Percentiles rank a stretch among this genome's conserved stretches.
These are phyloP conservation scores for Brachionus manjavacas DNA, from an alignment of 1,140 invertebrate genomes.

Conservation along the genomic window DNA sequence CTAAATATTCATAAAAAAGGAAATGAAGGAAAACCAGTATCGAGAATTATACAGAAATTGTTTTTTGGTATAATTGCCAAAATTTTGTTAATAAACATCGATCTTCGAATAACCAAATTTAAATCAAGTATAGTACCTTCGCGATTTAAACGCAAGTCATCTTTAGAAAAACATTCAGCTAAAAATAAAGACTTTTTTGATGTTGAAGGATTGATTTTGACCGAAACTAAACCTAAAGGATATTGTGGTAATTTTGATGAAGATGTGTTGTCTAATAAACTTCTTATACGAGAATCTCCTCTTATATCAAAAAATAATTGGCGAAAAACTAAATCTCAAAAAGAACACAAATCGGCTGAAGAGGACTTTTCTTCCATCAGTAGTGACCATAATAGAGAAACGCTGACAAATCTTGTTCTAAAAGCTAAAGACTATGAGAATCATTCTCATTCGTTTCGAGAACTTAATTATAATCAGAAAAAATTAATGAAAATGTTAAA, in stretches of 20 bases:
- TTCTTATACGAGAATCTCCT: neutral
- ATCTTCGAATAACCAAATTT: neutral
- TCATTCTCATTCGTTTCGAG: neutral
- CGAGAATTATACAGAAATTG: neutral
- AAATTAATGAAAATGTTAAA: slow-evolving; percentile 1
- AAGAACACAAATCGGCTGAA: neutral
- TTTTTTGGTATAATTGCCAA: slow-evolving; percentile 27
- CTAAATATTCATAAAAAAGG: slow-evolving; percentile 76
- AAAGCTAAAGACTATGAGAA: neutral
- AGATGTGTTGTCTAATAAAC: neutral
- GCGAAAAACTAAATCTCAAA: neutral
- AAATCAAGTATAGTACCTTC: neutral
- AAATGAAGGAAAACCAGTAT: slow-evolving; percentile 2
- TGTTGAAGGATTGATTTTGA: neutral
- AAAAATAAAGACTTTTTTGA: neutral
- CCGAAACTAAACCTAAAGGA: neutral
- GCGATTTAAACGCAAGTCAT: neutral
- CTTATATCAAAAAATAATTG: neutral
- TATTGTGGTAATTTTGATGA: neutral
- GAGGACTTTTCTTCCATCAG: neutral
- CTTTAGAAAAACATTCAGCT: neutral
- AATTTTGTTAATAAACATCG: slow-evolving; percentile 4
- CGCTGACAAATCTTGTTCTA: neutral
- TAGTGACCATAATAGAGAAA: slow-evolving; percentile 7
- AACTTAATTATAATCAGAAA: neutral